phyloP scores from a whole-genome alignment of 2,113 vertebrate species.

The Circaetus cinerascens region DNA sequence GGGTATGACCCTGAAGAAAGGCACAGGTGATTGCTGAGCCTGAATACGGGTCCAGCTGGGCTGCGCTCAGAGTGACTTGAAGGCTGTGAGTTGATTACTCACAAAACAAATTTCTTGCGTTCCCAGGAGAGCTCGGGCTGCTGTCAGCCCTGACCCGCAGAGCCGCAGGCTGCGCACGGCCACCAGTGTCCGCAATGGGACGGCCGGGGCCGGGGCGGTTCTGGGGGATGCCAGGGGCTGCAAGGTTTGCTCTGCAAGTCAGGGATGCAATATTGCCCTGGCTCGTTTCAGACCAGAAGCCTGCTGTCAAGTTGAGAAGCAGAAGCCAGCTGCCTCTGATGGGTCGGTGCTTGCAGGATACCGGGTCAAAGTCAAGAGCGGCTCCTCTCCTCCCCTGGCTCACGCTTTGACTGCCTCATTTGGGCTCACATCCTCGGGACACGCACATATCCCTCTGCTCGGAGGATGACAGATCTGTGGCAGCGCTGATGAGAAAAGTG shows the following conservation, averaged over 20 bases:
- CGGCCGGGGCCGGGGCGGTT: rapidly evolving
- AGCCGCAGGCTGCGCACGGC: background rate
- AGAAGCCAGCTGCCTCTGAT: background rate
- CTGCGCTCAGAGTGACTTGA: background rate
- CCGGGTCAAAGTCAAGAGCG: background rate
- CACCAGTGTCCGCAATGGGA: rapidly evolving
- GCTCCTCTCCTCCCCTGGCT: background rate
- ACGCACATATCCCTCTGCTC: rapidly evolving
- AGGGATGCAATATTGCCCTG: background rate
- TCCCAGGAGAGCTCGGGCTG: background rate
- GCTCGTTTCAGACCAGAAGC: background rate
- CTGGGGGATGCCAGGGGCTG: background rate
- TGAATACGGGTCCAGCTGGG: background rate
- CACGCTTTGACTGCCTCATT: rapidly evolving
- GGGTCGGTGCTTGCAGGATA: background rate
- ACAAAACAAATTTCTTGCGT: background rate
- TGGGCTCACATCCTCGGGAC: rapidly evolving
- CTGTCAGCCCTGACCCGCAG: background rate
- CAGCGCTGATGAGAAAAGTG: background rate
- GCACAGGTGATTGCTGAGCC: background rate
- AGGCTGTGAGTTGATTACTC: background rate
- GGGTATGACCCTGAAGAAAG: background rate
- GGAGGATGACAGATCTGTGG: background rate
- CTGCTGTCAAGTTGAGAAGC: background rate
- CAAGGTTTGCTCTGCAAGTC: background rate